Base-by-base conservation (phyloP, 2,888 invertebrate species). In the Agrilus cyanescens region DNA sequence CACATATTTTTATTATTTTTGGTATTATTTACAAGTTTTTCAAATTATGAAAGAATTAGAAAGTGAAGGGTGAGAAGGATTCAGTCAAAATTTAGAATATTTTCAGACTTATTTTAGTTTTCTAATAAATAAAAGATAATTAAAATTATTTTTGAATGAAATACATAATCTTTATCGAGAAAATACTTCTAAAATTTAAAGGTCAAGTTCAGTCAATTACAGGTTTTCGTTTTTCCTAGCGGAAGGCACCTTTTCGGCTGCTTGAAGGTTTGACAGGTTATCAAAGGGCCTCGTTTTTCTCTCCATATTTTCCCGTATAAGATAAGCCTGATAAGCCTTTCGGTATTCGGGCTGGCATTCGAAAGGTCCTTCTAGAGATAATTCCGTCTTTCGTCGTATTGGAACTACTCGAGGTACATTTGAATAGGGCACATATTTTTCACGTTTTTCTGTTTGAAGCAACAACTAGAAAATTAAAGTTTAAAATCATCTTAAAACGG, bases 311-410 rank as follows among this genome's bases (percentile, higher is more conserved):
- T 65, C 65, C 41, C 62, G 66, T 55, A 61, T 68, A 59, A 56
- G 65, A 56, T 53, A 70, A 61, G 59, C 69, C 50, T 55, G 62
- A 55, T 57, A 66, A 13, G 70, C 69, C 48, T 63, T 68, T 37
- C 68, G 61, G 46, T 72, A 72, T 53, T 72, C 72, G 1, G 71
- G 71, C 48, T 63, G 64, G 44, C 63, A 64, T 50, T 64, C 62
- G 40, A 64, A 61, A 12, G 53, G 50, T 14, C 60, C 63, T 38
- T 60, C 59, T 33, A 60, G 47, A 47, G 59, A 57, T 43, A 60
- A 44, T 47, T 57, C 57, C 2, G 57, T 42, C 44, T 56, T 55
- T 7, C 53, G 49, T 41, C 53, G 58, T 13, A 51, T 38, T 6
- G 37, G 16, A 32, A 45, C 43, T 7, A 45, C 45, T 45, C 45